Base-by-base conservation (phyloP, 2,888 invertebrate genomes). In the Danaus chrysippus region DNA sequence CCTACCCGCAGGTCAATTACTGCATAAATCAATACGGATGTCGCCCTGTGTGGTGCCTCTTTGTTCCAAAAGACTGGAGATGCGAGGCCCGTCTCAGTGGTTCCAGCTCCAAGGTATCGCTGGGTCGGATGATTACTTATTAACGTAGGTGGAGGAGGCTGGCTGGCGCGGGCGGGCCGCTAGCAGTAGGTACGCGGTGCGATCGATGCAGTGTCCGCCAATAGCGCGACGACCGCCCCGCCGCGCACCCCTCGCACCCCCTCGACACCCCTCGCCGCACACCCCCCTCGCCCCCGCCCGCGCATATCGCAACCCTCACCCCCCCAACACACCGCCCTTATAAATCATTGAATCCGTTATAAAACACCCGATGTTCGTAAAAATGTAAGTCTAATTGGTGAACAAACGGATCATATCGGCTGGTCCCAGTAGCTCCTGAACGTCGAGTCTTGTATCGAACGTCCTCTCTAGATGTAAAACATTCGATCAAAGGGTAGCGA, bases 101-200 rank as follows among this genome's bases (percentile, higher is more conserved):
- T 84, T 84, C 82, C 85, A 83, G 86, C 81, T 83, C 82, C 83
- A 85, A 89, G 89, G 88, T 86, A 87, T 84, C 83, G 83, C 87
- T 83, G 87, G 87, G 86, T 87, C 86, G 88, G 84, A 88, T 88
- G 89, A 91, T 90, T 91, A 90, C 91, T 91, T 91, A 91, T 91
- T 91, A 91, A 90, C 90, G 89, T 90, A 87, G 91, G 88, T 89
- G 90, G 89, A 88, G 91, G 88, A 88, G 91, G 88, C 83, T 83
- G 87, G 86, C 79, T 81, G 85, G 83, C 83, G 78, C 88, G 88
- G 90, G 88, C 87, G 87, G 88, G 89, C 81, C 86, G 83, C 83
- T 79, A 70, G 70, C 81, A 85, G 23, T 34, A 34, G 23, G 85
- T 83, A 84, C 85, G 83, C 79, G 84, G 83, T 74, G 82, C 89